Evolutionary conservation across 2,797 vertebrate genomes (phyloP).

Genomic region (Etheostoma perlongum): DNA sequence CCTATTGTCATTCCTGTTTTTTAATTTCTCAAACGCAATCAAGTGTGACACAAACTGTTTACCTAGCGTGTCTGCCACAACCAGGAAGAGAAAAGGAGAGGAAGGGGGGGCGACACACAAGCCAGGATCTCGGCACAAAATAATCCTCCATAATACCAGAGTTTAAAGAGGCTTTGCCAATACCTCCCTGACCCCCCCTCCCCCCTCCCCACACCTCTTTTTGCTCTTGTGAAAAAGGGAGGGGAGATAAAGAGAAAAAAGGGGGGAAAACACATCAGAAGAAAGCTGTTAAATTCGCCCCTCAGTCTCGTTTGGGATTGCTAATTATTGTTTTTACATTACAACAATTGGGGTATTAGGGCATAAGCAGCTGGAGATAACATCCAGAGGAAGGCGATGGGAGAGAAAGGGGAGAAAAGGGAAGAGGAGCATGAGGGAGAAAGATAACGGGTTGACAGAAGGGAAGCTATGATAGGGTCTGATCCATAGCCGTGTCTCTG

Average conservation of each 20-base stretch:
- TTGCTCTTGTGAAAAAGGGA: slow-evolving; percentile 78
- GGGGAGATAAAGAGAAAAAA: slow-evolving; percentile 67
- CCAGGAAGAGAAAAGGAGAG: slow-evolving; percentile 77
- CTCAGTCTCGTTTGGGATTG: slow-evolving; percentile 83
- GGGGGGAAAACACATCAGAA: slow-evolving; percentile 67
- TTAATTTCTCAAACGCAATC: slow-evolving; percentile 88
- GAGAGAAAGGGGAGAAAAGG: slow-evolving; percentile 49
- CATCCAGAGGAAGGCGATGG: slow-evolving; percentile 78
- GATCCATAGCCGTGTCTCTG: slow-evolving; percentile 60
- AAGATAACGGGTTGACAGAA: slow-evolving; percentile 82
- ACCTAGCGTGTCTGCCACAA: slow-evolving; percentile 86
- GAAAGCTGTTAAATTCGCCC: slow-evolving; percentile 83
- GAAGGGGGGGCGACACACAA: slow-evolving; percentile 64
- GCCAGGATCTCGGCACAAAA: slow-evolving; percentile 84
- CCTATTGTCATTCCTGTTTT: slow-evolving; percentile 85
- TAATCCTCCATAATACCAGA: slow-evolving; percentile 87
- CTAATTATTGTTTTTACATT: slow-evolving; percentile 88
- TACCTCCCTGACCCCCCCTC: slow-evolving; percentile 61
- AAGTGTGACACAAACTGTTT: slow-evolving; percentile 89
- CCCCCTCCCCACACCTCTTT: slow-evolving; percentile 58
- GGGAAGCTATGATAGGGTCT: slow-evolving; percentile 76
- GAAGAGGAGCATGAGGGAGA: slow-evolving; percentile 65
- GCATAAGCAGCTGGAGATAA: slow-evolving; percentile 84
- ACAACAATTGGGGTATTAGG: slow-evolving; percentile 86
- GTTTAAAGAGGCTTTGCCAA: slow-evolving; percentile 88